Evolutionary conservation across 1,140 invertebrate genomes (phyloP).

Genomic region (Danaus melanippus): DNA sequence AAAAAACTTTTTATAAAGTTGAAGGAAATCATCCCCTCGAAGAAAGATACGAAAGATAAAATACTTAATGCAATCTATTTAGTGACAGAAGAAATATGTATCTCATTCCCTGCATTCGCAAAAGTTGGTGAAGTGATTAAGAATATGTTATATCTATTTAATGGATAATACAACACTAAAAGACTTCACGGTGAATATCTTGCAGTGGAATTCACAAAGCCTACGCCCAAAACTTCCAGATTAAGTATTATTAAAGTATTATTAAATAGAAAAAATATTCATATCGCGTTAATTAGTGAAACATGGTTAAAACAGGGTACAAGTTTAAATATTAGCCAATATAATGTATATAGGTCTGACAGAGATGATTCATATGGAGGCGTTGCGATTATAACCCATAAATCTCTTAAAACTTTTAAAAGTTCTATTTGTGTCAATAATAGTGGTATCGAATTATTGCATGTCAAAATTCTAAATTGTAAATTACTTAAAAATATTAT

Average conservation of each 20-base stretch:
- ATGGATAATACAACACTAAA: slow-evolving; percentile 13
- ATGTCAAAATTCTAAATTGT: slow-evolving; percentile 18
- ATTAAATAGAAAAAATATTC: slow-evolving; percentile 14
- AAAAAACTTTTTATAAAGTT: not conserved
- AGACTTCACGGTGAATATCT: no score
- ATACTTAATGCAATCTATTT: no score
- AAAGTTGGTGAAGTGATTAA: no score
- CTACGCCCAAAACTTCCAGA: slow-evolving; percentile 2
- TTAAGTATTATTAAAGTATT: slow-evolving; percentile 15
- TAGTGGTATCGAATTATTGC: slow-evolving; percentile 15
- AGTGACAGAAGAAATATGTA: no score
- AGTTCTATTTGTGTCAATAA: slow-evolving; percentile 6
- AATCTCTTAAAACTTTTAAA: slow-evolving; percentile 16
- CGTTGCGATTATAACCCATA: slow-evolving; percentile 24
- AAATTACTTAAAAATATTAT: slow-evolving; percentile 19
- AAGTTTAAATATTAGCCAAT: slow-evolving; percentile 15
- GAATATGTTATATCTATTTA: not conserved
- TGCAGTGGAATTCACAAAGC: no score
- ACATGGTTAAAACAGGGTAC: slow-evolving; percentile 14
- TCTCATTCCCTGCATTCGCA: no score
- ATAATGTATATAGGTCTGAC: slow-evolving; percentile 22
- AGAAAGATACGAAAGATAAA: no score
- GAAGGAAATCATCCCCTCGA: no score
- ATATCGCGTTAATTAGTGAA: slow-evolving; percentile 21
- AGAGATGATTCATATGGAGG: slow-evolving; percentile 22